phyloP scores from a whole-genome alignment of 92 coral and sea anemone genomes.

The Paramuricea clavata region DNA sequence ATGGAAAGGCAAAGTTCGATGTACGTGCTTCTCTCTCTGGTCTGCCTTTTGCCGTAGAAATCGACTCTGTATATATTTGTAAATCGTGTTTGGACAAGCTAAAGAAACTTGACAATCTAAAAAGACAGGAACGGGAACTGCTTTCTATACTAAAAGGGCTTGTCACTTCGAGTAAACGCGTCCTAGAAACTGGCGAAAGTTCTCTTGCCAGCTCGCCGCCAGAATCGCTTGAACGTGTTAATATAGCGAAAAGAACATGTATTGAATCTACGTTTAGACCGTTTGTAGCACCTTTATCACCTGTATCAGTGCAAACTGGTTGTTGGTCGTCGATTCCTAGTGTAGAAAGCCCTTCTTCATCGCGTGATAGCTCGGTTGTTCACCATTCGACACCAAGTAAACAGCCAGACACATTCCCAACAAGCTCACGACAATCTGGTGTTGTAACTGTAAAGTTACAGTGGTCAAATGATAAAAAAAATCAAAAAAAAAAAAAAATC shows the following conservation, averaged over 20 bases:
- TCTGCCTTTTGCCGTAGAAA: neutral
- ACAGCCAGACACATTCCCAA: neutral
- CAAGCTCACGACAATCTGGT: conserved; percentile 30
- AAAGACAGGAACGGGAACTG: conserved; percentile 20
- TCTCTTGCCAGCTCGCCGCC: conserved; percentile 8
- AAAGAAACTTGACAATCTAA: conserved; percentile 2
- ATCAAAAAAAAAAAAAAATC: no score
- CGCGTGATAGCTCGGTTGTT: neutral
- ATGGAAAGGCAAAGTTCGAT: conserved; percentile 24
- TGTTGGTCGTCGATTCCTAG: neutral
- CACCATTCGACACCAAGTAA: conserved; percentile 28
- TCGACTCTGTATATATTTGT: conserved; percentile 1
- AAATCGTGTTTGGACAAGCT: conserved; percentile 27
- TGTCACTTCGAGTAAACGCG: neutral
- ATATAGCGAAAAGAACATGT: neutral
- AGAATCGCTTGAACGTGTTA: neutral
- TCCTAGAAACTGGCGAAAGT: neutral
- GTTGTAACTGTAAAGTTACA: conserved; percentile 54
- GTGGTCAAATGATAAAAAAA: conserved; percentile 60
- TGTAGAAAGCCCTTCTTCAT: neutral
- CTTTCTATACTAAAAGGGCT: neutral
- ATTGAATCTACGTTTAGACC: neutral
- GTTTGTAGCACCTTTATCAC: conserved; percentile 3
- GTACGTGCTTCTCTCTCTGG: neutral
- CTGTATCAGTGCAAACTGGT: conserved; percentile 1